Conservation (phyloP, 2,888 invertebrate species). For the Atethmia centrago region DNA sequence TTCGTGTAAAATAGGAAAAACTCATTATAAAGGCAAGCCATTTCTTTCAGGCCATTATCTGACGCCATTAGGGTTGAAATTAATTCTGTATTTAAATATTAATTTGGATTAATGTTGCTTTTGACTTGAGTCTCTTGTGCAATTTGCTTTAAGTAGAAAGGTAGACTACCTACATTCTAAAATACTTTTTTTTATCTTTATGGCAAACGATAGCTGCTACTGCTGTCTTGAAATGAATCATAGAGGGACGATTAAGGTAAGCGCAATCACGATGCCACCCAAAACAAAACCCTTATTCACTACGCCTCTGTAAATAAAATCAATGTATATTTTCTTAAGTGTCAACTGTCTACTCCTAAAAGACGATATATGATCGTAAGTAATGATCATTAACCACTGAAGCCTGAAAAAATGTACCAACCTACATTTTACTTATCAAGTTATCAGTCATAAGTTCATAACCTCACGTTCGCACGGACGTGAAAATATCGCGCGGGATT, state of each 20-base stretch:
- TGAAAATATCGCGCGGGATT: too few relatives aligned
- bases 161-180: background rate
- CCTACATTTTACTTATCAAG: background rate
- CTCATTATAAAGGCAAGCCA: conserved; percentile 31
- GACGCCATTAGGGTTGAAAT: conserved; percentile 51
- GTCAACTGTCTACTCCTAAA: background rate
- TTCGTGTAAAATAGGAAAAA: background rate
- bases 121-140: conserved; percentile 11
- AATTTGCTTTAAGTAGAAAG: conserved; percentile 8
- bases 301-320: background rate
- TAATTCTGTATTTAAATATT: conserved; percentile 50
- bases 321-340: background rate
- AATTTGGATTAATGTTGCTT: conserved; percentile 33
- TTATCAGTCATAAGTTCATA: conserved; percentile 2
- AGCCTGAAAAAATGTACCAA: background rate
- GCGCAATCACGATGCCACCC: background rate
- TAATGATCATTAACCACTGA: background rate
- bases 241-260: background rate
- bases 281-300: background rate
- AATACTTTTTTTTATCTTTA: background rate
- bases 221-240: background rate
- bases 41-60: conserved; percentile 45
- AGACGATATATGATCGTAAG: conserved; percentile 10
- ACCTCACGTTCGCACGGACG: too few relatives aligned
- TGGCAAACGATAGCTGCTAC: background rate